A percentile compares a stretch with the other conserved stretches of the same genome.
Conservation (phyloP, 2,113 vertebrate species). For the Engystomops pustulosus region DNA sequence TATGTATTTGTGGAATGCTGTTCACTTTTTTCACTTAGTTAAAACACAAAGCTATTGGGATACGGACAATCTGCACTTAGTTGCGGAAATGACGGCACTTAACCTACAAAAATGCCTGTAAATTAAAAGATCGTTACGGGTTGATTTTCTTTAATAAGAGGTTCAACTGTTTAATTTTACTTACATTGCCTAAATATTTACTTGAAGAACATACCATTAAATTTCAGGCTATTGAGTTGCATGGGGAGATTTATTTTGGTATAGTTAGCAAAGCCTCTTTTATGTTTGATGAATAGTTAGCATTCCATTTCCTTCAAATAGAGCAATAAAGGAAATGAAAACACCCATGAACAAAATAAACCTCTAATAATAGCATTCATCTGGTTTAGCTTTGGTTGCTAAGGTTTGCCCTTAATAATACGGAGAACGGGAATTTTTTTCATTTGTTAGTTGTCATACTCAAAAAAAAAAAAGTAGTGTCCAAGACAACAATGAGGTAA, state of each 20-base stretch:
- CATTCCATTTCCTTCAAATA: neutral
- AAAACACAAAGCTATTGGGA: neutral
- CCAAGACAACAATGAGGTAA: too few relatives aligned
- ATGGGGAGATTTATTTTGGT: neutral
- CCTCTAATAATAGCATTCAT: neutral
- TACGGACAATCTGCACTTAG: neutral
- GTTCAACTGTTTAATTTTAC: neutral
- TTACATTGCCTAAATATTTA: neutral
- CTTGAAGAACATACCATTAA: neutral
- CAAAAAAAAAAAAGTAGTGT: too few relatives aligned
- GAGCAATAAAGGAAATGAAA: neutral
- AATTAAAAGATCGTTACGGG: constrained; percentile 5
- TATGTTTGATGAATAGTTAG: neutral
- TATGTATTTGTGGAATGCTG: constrained; percentile 18
- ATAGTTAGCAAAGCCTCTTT: neutral
- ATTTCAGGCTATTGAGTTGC: neutral
- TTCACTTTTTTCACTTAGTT: constrained; percentile 7
- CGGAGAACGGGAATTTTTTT: too few relatives aligned
- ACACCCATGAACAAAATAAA: neutral
- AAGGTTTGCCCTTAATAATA: neutral
- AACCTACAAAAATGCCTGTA: neutral
- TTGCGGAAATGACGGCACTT: neutral
- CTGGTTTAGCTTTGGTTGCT: neutral
- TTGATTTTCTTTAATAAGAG: neutral
- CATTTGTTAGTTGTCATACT: too few relatives aligned